These are phyloP conservation scores for Mormyrus lacerda DNA, from an alignment of 2,113 vertebrate genomes.

Conservation along the genomic window DNA sequence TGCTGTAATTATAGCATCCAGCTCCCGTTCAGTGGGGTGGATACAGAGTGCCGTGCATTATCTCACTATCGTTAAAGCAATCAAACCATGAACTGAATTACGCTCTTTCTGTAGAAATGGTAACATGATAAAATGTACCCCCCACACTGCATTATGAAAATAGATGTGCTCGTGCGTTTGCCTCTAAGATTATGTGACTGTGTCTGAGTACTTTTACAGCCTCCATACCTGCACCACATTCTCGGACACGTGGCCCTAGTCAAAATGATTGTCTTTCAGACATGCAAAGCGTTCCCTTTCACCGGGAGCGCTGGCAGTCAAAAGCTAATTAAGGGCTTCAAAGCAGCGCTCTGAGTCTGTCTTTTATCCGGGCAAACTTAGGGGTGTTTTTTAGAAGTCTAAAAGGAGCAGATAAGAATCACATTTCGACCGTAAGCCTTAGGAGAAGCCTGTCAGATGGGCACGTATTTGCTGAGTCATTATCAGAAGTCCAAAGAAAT, in stretches of 20 bases:
- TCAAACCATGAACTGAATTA: background rate
- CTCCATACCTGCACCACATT: background rate
- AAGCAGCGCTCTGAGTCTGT: background rate
- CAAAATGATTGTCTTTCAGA: background rate
- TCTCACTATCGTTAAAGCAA: background rate
- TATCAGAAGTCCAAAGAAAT: background rate
- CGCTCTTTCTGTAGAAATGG: background rate
- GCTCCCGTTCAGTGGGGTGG: background rate
- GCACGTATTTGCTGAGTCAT: background rate
- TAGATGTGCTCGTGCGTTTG: background rate
- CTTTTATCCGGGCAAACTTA: background rate
- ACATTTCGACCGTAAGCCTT: background rate
- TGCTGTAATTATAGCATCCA: background rate
- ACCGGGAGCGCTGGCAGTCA: background rate
- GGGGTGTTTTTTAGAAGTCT: background rate
- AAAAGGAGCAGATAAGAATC: background rate
- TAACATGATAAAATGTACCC: background rate
- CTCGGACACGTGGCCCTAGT: background rate
- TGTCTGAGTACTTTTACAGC: background rate
- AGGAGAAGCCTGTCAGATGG: background rate
- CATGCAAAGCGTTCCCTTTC: background rate
- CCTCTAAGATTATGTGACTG: background rate
- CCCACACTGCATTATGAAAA: background rate
- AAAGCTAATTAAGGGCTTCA: constrained; percentile 4
- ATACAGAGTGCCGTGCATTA: background rate